A percentile compares a stretch with the other conserved stretches of the same genome.
phyloP scores from a whole-genome alignment of 2,888 invertebrate genomes.

The Drosophila multiciliata region DNA sequence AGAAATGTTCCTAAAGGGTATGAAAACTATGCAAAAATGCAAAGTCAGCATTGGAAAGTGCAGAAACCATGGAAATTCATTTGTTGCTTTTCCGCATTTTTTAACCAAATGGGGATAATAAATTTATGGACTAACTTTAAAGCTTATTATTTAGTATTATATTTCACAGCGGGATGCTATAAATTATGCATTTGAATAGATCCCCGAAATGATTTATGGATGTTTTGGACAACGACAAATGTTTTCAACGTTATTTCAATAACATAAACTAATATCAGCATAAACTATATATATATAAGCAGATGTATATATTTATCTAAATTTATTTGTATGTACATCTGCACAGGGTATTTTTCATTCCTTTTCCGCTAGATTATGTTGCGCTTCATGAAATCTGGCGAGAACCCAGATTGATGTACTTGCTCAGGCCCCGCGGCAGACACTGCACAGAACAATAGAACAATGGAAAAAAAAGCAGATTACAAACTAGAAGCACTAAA shows the following conservation, averaged over 20 bases:
- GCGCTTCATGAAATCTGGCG: slow-evolving; percentile 51
- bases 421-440: slow-evolving; percentile 38
- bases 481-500: slow-evolving; percentile 15
- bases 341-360: slow-evolving; percentile 26
- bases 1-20: not conserved
- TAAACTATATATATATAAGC: not conserved
- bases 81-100: slow-evolving; percentile 36
- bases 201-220: not conserved
- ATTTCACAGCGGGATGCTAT: not conserved
- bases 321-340: not conserved
- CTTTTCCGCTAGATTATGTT: not conserved
- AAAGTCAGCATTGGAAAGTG: slow-evolving; percentile 69
- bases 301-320: not conserved
- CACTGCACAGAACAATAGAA: slow-evolving; percentile 40
- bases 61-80: slow-evolving; percentile 62
- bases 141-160: slow-evolving; percentile 2
- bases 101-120: not conserved
- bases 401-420: slow-evolving; percentile 46
- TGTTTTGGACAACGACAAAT: not conserved
- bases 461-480: slow-evolving; percentile 17
- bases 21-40: slow-evolving; percentile 39
- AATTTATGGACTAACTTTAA: not conserved
- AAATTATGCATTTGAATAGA: not conserved
- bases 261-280: not conserved
- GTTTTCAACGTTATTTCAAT: not conserved